phyloP scores from a whole-genome alignment of 2,797 vertebrate species.

The Pitangus sulphuratus region DNA sequence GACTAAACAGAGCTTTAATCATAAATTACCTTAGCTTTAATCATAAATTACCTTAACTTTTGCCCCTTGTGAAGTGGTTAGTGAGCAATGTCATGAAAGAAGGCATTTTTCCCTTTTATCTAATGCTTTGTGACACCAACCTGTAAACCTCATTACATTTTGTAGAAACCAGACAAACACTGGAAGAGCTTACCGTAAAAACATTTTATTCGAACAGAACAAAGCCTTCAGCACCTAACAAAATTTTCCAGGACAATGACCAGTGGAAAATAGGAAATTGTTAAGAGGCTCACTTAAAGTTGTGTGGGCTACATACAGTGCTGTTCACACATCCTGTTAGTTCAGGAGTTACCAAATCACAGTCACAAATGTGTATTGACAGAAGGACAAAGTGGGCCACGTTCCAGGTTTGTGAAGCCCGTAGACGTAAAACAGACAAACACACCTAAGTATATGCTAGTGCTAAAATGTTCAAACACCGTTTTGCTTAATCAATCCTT shows the following conservation, averaged over 20 bases:
- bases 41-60: neutral
- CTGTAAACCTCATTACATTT: neutral
- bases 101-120: neutral
- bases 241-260: neutral
- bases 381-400: neutral
- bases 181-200: neutral
- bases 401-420: neutral
- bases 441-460: neutral
- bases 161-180: neutral
- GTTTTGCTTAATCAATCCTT: neutral
- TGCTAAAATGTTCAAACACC: neutral
- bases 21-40: neutral
- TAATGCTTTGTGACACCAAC: neutral
- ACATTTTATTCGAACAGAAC: neutral
- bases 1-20: neutral
- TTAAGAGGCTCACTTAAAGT: neutral
- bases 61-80: neutral
- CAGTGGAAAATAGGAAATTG: neutral
- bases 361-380: rapidly evolving
- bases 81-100: neutral
- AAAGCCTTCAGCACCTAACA: neutral
- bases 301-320: neutral
- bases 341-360: neutral
- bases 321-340: neutral
- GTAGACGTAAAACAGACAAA: neutral